phyloP scores from a whole-genome alignment of 2,113 vertebrate genomes.

The Chaetops frenatus region DNA sequence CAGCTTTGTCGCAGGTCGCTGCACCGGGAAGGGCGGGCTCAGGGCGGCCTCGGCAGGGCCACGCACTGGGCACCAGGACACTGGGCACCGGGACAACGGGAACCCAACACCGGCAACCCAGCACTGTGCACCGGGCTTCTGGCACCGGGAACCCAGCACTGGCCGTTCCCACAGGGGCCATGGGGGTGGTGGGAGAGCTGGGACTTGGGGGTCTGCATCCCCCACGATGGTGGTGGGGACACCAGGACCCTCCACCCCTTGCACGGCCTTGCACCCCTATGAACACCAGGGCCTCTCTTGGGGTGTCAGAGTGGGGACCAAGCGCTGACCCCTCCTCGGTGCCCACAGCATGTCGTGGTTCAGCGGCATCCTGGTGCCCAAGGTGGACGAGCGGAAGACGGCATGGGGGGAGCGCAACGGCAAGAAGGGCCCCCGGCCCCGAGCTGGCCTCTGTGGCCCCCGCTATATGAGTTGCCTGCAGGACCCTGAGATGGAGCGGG shows the following conservation, averaged over 20 bases:
- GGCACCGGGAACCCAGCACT: background rate
- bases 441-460: conserved; percentile 83
- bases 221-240: background rate
- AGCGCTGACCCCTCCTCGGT: background rate
- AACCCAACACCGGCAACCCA: background rate
- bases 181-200: background rate
- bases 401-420: conserved; percentile 95
- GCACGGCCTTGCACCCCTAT: background rate
- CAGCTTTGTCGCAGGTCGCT: conserved; percentile 34
- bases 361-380: conserved; percentile 93
- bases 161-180: background rate
- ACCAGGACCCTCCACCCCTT: background rate
- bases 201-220: background rate
- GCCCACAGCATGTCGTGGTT: conserved; percentile 87
- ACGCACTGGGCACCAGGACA: background rate
- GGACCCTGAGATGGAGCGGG: conserved; percentile 81
- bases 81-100: background rate
- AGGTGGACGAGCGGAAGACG: conserved; percentile 93
- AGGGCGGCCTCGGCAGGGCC: background rate
- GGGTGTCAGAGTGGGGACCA: background rate
- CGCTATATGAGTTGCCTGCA: conserved; percentile 96
- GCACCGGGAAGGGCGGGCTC: background rate
- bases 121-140: background rate
- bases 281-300: background rate
- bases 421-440: conserved; percentile 85